phyloP scores from a whole-genome alignment of 1,140 invertebrate species.

The Diorhabda carinulata region DNA sequence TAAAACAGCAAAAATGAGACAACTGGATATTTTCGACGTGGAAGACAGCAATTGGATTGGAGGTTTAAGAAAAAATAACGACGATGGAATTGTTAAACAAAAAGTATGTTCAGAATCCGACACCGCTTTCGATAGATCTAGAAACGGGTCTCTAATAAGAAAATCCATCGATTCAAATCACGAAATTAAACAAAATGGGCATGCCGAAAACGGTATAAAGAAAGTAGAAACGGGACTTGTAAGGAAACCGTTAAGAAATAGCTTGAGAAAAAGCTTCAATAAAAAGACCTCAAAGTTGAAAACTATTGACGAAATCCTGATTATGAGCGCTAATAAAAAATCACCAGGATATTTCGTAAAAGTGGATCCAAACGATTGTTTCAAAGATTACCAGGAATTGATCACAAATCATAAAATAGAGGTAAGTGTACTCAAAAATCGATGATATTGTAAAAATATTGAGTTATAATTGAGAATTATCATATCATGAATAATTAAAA shows the following conservation, averaged over 20 bases:
- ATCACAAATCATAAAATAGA: conserved; percentile 3
- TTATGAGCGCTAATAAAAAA: conserved; percentile 29
- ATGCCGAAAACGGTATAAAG: conserved; percentile 8
- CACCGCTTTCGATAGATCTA: conserved; percentile 21
- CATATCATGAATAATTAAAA: too few species aligned
- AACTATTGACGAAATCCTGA: conserved; percentile 22
- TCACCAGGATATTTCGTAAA: conserved; percentile 24
- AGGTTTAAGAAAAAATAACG: conserved; percentile 31
- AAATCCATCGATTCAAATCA: conserved; percentile 8
- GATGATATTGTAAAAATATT: too few species aligned
- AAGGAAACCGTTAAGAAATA: conserved; percentile 14
- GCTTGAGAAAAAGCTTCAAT: conserved; percentile 18
- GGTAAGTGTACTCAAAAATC: conserved; percentile 19
- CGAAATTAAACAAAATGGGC: not conserved
- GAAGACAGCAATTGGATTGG: conserved; percentile 35
- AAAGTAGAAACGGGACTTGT: not conserved
- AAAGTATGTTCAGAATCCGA: conserved; percentile 5
- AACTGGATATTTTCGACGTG: conserved; percentile 46
- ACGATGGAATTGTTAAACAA: conserved; percentile 18
- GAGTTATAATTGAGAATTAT: too few species aligned
- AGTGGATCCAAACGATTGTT: conserved; percentile 30
- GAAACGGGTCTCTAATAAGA: conserved; percentile 26
- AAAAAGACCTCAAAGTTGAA: conserved; percentile 21
- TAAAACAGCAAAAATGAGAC: conserved; percentile 56
- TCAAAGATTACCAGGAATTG: conserved; percentile 28